These are phyloP conservation scores for Caenorhabditis sp. DNA, from an alignment of 2,888 invertebrate species.

Conservation along the genomic window DNA sequence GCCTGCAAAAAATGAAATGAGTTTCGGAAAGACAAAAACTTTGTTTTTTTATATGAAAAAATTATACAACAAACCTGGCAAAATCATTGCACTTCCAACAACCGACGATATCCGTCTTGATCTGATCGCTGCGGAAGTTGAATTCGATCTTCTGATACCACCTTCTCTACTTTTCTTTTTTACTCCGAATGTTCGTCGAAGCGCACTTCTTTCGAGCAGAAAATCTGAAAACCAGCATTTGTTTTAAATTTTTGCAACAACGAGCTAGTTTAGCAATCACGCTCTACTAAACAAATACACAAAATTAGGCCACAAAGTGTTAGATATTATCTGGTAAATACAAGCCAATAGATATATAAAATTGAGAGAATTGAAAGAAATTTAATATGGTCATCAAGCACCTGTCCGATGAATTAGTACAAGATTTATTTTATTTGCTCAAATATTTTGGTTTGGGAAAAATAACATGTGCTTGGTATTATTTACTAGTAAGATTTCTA, in stretches of 20 bases:
- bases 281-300: neutral
- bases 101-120: conserved; percentile 24
- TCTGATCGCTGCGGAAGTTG: conserved; percentile 21
- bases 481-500: neutral
- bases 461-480: neutral
- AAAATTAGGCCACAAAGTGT: neutral
- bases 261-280: neutral
- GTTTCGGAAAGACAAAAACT: neutral
- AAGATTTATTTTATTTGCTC: neutral
- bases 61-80: conserved; percentile 1
- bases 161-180: conserved; percentile 9
- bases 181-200: conserved; percentile 32
- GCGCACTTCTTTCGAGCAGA: conserved; percentile 16
- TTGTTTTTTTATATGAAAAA: no score
- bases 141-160: conserved; percentile 14
- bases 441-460: neutral
- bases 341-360: neutral
- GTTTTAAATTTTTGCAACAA: neutral
- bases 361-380: neutral
- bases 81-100: conserved; percentile 10
- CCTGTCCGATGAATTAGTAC: neutral
- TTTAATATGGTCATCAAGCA: neutral
- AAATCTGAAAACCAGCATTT: conserved; percentile 13
- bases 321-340: neutral
- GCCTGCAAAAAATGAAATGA: conserved; percentile 4